These are phyloP conservation scores for Pelecanus crispus DNA, from an alignment of 2,113 vertebrate genomes.

Conservation along the genomic window DNA sequence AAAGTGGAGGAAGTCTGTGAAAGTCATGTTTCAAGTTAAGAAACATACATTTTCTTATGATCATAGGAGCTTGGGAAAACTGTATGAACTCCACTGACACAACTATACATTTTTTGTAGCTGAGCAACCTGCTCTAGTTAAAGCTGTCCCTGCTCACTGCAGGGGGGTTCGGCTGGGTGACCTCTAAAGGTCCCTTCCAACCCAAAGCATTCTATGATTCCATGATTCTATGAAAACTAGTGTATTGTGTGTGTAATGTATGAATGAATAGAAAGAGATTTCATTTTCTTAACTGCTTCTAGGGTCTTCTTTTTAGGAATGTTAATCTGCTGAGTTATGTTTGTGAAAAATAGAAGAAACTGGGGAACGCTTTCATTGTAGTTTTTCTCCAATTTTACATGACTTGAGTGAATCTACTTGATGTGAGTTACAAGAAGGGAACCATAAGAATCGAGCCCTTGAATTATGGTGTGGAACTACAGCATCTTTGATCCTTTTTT, in stretches of 20 bases:
- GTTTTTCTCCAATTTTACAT: neutral
- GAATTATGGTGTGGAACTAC: neutral
- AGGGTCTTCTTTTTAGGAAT: neutral
- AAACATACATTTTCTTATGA: neutral
- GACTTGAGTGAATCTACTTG: neutral
- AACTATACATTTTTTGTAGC: neutral
- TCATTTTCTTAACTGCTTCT: neutral
- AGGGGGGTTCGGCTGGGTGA: too few species aligned
- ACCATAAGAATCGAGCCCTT: rapidly evolving
- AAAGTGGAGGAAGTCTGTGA: neutral
- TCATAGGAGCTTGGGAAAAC: neutral
- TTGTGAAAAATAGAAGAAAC: neutral
- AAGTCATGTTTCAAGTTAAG: neutral
- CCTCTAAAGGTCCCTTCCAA: too few species aligned
- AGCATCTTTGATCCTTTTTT: neutral
- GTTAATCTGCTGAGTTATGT: neutral
- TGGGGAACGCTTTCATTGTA: neutral
- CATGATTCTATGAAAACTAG: too few species aligned
- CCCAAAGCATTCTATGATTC: too few species aligned
- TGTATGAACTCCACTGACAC: neutral
- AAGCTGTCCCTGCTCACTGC: too few species aligned
- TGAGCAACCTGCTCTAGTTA: too few species aligned
- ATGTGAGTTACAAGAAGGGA: neutral
- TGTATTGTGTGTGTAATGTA: neutral
- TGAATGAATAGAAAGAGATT: neutral